Percentiles rank a stretch among this genome's conserved stretches.
phyloP scores from a whole-genome alignment of 2,797 vertebrate genomes.

The Australoheros facetus region DNA sequence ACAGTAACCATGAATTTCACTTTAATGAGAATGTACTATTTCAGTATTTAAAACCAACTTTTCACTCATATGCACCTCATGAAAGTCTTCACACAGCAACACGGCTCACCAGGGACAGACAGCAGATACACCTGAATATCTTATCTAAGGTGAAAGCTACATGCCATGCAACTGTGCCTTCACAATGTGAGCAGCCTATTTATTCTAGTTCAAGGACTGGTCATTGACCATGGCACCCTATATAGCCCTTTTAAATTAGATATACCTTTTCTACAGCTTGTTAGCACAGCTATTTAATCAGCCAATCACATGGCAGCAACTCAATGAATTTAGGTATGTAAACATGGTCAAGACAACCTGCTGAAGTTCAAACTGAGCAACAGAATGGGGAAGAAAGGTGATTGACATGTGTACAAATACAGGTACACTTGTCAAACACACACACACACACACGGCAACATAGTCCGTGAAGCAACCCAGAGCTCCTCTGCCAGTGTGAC shows the following conservation, averaged over 20 bases:
- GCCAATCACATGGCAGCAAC: too few relatives aligned
- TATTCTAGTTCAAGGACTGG: neutral
- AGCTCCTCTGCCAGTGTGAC: slow-evolving; percentile 48
- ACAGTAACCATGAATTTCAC: neutral
- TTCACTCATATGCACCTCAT: neutral
- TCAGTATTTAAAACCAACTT: neutral
- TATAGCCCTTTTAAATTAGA: neutral
- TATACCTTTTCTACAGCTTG: too few relatives aligned
- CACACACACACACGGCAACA: slow-evolving; percentile 13
- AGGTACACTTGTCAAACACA: neutral
- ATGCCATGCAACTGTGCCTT: slow-evolving; percentile 8
- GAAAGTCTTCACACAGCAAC: neutral
- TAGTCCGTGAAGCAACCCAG: slow-evolving; percentile 36
- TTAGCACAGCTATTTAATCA: too few relatives aligned
- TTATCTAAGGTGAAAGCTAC: neutral
- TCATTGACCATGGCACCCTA: slow-evolving; percentile 12
- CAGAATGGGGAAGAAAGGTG: too few relatives aligned
- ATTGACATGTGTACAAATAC: neutral
- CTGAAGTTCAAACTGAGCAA: too few relatives aligned
- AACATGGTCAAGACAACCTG: too few relatives aligned
- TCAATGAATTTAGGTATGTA: too few relatives aligned
- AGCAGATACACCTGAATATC: neutral
- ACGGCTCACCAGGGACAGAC: neutral
- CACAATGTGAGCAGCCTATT: neutral
- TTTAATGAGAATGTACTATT: neutral